Percentiles rank a stretch among this genome's conserved stretches.
Evolutionary conservation across 2,797 vertebrate species (phyloP).

Genomic region (Picus viridis): DNA sequence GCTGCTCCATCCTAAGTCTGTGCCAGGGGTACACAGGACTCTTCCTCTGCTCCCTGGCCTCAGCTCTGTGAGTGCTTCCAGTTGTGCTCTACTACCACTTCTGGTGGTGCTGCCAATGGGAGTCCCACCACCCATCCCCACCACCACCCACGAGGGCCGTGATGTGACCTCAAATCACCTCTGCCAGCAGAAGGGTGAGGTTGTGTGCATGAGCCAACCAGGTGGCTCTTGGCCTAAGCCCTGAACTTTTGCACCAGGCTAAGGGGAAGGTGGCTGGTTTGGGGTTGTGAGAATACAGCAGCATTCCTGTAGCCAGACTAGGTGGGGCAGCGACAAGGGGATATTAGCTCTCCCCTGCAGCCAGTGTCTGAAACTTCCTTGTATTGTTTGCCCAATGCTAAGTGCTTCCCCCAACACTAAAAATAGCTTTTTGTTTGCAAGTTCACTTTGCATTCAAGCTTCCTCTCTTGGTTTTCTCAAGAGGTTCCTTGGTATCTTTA

Average conservation of each 20-base stretch:
- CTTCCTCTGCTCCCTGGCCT: neutral
- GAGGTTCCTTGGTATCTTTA: conserved; percentile 72
- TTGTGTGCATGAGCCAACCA: neutral
- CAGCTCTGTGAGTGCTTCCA: neutral
- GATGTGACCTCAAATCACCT: neutral
- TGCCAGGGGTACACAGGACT: neutral
- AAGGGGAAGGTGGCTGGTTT: neutral
- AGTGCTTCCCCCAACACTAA: conserved; percentile 80
- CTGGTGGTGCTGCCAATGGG: neutral
- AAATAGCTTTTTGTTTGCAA: conserved; percentile 91
- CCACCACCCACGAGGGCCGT: rapidly evolving
- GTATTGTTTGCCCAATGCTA: conserved; percentile 85
- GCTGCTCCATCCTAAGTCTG: neutral
- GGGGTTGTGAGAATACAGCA: conserved; percentile 31
- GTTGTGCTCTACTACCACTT: neutral
- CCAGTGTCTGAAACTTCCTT: conserved; percentile 87
- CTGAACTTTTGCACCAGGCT: conserved; percentile 52
- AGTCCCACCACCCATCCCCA: neutral
- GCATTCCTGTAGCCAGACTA: conserved; percentile 74
- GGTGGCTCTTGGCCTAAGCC: neutral
- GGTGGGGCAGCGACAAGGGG: conserved; percentile 77
- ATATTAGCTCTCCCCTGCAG: conserved; percentile 76
- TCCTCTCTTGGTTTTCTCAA: conserved; percentile 79
- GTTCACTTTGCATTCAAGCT: conserved; percentile 82
- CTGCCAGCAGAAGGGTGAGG: neutral